Conservation (phyloP, 2,113 vertebrate genomes). For the Pygoscelis antarcticus region DNA sequence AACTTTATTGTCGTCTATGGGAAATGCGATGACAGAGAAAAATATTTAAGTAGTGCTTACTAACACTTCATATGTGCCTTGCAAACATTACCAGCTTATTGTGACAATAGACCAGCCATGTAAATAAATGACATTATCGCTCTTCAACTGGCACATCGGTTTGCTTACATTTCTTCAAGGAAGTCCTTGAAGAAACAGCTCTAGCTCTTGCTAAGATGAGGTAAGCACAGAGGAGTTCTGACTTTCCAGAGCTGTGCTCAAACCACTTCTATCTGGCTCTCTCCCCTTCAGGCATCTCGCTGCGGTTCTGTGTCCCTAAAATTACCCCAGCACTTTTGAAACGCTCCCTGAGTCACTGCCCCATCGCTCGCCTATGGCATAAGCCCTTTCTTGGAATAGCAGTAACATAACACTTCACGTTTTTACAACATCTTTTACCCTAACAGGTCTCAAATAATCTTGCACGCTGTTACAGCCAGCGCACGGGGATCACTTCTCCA, state of each 20-base stretch:
- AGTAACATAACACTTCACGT: fast-evolving
- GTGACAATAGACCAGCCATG: background rate
- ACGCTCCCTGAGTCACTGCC: background rate
- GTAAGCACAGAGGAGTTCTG: background rate
- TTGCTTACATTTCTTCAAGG: background rate
- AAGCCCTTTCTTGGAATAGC: background rate
- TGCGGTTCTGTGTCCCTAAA: background rate
- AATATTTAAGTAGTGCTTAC: background rate
- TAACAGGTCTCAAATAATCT: background rate
- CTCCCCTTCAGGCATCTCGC: fast-evolving
- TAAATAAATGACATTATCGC: background rate
- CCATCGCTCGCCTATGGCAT: fast-evolving
- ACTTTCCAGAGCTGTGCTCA: background rate
- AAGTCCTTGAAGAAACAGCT: background rate
- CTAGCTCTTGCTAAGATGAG: background rate
- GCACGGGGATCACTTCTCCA: background rate
- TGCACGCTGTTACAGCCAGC: fast-evolving
- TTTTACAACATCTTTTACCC: background rate
- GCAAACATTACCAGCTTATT: background rate
- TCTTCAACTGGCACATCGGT: fast-evolving
- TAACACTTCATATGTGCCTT: background rate
- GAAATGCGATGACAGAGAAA: background rate
- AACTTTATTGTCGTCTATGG: background rate
- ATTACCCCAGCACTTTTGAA: background rate
- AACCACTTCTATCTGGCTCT: background rate